Percentiles rank a stretch among this genome's conserved stretches.
Evolutionary conservation across 2,888 invertebrate species (phyloP).

Genomic region (Noctua janthina): DNA sequence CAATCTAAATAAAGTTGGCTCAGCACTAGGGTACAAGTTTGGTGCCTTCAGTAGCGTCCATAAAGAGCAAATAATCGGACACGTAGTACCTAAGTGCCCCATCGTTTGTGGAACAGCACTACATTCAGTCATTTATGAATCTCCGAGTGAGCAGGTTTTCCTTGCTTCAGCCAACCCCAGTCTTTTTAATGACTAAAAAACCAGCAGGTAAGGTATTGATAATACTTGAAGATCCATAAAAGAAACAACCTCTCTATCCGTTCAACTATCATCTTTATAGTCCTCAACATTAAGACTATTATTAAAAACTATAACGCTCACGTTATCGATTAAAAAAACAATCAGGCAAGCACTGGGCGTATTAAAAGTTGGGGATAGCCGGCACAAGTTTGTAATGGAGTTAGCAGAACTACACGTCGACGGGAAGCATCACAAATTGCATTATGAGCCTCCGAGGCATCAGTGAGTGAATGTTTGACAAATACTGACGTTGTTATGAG

Average conservation of each 20-base stretch:
- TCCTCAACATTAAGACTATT: conserved; percentile 18
- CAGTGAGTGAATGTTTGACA: conserved; percentile 45
- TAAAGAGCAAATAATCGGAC: background rate
- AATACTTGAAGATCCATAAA: background rate
- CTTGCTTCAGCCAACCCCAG: background rate
- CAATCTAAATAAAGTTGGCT: background rate
- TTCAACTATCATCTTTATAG: background rate
- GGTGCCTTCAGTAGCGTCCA: background rate
- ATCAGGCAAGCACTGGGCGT: conserved; percentile 14
- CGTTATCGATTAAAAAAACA: conserved; percentile 47
- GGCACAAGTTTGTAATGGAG: conserved; percentile 59
- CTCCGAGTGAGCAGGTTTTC: background rate
- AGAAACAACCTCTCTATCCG: background rate
- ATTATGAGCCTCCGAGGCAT: conserved; percentile 35
- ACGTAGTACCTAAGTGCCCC: background rate
- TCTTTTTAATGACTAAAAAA: background rate
- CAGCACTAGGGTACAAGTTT: background rate
- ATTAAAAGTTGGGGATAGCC: conserved; percentile 53
- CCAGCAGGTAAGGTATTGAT: background rate
- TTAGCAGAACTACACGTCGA: conserved; percentile 45
- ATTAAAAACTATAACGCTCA: conserved; percentile 13
- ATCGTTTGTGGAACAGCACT: background rate
- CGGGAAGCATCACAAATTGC: conserved; percentile 56
- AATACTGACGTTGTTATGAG: conserved; percentile 40
- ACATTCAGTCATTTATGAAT: background rate